phyloP scores from a whole-genome alignment of 2,888 invertebrate genomes.

The Auanema freiburgensis region DNA sequence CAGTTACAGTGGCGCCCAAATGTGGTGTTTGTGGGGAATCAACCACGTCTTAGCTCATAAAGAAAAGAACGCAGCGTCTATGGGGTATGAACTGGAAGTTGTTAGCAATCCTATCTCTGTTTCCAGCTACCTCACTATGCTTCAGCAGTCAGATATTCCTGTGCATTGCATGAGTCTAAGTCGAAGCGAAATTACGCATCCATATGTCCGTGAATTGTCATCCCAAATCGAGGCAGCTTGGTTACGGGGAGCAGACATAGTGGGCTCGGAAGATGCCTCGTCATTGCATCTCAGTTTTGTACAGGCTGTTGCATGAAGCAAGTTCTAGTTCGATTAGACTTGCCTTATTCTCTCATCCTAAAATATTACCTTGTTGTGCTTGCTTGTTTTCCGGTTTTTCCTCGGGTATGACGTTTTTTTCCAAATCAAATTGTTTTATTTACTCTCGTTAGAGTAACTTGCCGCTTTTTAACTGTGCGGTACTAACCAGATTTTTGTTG shows the following conservation, averaged over 20 bases:
- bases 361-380: too few relatives aligned
- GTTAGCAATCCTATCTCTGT: neutral
- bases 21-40: constrained; percentile 81
- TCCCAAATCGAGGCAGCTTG: constrained; percentile 3
- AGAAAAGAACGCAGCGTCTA: constrained; percentile 66
- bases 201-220: constrained; percentile 4
- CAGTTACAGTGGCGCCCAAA: constrained; percentile 73
- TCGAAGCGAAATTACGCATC: neutral
- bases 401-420: too few relatives aligned
- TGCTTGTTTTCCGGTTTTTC: too few relatives aligned
- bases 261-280: constrained; percentile 2
- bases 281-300: constrained; percentile 6
- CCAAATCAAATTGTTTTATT: too few relatives aligned
- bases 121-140: constrained; percentile 9
- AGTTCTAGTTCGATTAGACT: too few relatives aligned
- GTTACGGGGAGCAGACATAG: neutral
- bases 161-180: neutral
- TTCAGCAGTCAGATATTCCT: constrained; percentile 4
- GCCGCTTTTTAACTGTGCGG: too few relatives aligned
- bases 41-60: constrained; percentile 73
- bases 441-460: too few relatives aligned
- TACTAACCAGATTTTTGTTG: too few relatives aligned
- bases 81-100: neutral
- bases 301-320: neutral
- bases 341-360: too few relatives aligned